phyloP scores from a whole-genome alignment of 2,113 vertebrate species.

The Orthochromis indermauri region DNA sequence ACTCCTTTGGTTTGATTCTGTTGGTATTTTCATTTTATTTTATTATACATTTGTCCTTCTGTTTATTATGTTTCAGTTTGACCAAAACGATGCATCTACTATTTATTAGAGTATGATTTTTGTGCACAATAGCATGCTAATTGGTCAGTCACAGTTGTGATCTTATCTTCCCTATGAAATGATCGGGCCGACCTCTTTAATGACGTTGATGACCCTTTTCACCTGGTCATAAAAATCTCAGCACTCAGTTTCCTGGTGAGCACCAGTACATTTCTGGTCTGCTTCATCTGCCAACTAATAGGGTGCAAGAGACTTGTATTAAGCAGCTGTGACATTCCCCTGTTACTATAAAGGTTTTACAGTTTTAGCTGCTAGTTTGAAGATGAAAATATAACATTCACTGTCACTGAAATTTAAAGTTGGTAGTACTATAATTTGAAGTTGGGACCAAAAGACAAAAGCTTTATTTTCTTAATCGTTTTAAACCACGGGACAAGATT shows the following conservation, averaged over 20 bases:
- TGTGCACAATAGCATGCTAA: neutral
- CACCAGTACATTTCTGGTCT: constrained; percentile 33
- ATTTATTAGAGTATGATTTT: neutral
- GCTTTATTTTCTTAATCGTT: neutral
- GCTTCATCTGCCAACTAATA: neutral
- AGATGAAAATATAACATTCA: neutral
- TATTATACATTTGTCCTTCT: neutral
- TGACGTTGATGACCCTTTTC: constrained; percentile 30
- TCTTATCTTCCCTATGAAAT: neutral
- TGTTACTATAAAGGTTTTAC: neutral
- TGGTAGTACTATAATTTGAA: neutral
- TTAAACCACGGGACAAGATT: neutral
- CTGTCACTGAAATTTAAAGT: neutral
- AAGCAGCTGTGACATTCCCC: neutral
- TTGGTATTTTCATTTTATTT: neutral
- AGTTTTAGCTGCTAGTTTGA: neutral
- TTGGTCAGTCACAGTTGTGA: neutral
- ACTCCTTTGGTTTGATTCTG: neutral
- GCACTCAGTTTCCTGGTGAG: constrained; percentile 17
- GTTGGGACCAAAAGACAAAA: neutral
- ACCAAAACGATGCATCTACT: neutral
- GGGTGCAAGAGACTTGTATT: neutral
- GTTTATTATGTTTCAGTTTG: neutral
- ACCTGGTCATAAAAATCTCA: constrained; percentile 48
- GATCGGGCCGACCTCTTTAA: constrained; percentile 34